These are phyloP conservation scores for Columbina picui DNA, from an alignment of 2,113 vertebrate species.

Conservation along the genomic window DNA sequence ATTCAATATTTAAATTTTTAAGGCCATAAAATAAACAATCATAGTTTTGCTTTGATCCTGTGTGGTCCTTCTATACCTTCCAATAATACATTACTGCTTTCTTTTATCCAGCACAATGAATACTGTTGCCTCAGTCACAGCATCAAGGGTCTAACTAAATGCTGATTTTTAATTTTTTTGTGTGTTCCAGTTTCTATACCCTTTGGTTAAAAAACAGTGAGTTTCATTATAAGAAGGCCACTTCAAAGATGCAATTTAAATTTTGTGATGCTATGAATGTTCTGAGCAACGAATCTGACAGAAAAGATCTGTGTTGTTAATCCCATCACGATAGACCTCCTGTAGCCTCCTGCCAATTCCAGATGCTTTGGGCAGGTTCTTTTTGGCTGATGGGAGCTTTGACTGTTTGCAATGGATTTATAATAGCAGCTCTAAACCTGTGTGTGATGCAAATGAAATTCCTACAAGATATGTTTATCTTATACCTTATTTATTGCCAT, in stretches of 20 bases:
- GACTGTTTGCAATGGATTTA: neutral
- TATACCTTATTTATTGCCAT: neutral
- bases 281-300: neutral
- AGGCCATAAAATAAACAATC: neutral
- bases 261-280: neutral
- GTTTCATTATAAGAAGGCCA: neutral
- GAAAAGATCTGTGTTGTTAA: neutral
- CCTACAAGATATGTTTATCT: neutral
- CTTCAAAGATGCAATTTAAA: conserved; percentile 23
- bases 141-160: neutral
- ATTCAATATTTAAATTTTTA: neutral
- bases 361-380: neutral
- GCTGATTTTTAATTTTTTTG: neutral
- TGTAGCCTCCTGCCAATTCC: neutral
- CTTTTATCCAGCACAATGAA: neutral
- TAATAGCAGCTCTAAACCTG: neutral
- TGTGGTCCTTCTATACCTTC: neutral
- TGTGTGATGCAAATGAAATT: neutral
- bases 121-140: neutral
- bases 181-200: neutral
- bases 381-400: neutral
- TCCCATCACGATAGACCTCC: neutral
- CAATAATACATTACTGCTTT: neutral
- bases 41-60: neutral
- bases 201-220: conserved; percentile 5